Base-by-base conservation (phyloP, 2,888 invertebrate genomes). In the Dryobota labecula region DNA sequence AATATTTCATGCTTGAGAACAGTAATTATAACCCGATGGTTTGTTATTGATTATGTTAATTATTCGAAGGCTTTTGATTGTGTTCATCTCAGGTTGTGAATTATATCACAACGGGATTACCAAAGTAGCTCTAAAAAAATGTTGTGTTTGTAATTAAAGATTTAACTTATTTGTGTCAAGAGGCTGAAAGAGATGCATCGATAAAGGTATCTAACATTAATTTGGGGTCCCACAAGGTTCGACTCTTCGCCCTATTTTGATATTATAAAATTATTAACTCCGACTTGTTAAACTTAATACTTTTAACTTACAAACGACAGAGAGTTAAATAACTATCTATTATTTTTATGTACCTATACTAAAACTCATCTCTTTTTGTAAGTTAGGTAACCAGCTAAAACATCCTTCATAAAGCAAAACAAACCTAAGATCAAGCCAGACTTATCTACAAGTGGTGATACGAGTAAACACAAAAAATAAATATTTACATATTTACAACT, bases 401-500 rank as follows among this genome's bases (percentile, higher is more conserved):
- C 15, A 20, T 27, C 8, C 8, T 20, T 45, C n/a, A 2, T 9
- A 15, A 8, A 68, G n/a, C 24, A 9, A 20, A 65, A 20, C 15
- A 27, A 27, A 47, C 15, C 3, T 65, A 27, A 65, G 15, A 65
- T 45, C 30, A 30, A 58, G 7, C 47, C 33, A 60, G 41, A 53
- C 18, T 36, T 68, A 65, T 58, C 2, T 61, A 61, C 60, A 62
- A 58, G 24, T 66, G n/a, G 56, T 33, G 54, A 60, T 56, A n/a
- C n/a, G n/a, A n/a, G n/a, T n/a, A 24, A 33, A 64, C 57, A 61
- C 61, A n/a, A 60, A 64, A 63, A 47, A 18, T 20, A 7, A 57
- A 68, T 79, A 77, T 82, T 67, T 70, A 76, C 66, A 80, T 66
- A 71, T 74, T 72, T 81, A 83, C 72, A 78, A 51, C 51, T 60